Base-by-base conservation (phyloP, 2,797 vertebrate species). In the Bradypodion ventrale region DNA sequence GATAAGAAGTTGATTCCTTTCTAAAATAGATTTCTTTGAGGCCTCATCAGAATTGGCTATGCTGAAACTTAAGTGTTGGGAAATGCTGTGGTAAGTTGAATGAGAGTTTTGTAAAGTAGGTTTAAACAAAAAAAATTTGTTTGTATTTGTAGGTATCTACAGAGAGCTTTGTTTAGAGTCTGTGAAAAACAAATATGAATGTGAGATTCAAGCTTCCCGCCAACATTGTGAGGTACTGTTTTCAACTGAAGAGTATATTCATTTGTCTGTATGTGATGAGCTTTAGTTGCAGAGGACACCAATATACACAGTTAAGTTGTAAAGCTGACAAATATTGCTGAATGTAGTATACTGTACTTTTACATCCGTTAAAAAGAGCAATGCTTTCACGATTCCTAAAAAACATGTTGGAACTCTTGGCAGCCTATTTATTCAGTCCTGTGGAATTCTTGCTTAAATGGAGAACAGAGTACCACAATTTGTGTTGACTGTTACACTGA, bases 181-280 rank as follows among this genome's bases (percentile, higher is more conserved):
- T 3, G 98, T 99, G 93, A 99, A 99, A 96, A 99, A 99, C 95
- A 99, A 99, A 91, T 98, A 99, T 1, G 98, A 99, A 93, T 99
- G 98, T 96, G 98, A 99, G 96, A 98, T 98, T 93, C 98, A 99
- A 96, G 98, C 98, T 75, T 99, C 98, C 70, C 97, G 97, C 87
- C 98, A 99, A 85, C 98, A 99, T 93, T 99, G 98, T 97, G 98
- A 99, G 98, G 98, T 99, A 95, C 94, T 75, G 90, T 83, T 91
- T 69, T 85, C 83, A 75, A 25, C 83, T 23, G 37, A 84, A 88
- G 91, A 70, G 66, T 90, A 56, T 89, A 89, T 86, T 92, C 4
- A 46, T 87, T 60, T 89, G 74, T 75, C 62, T 80, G 88, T 86
- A 87, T 90, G 75, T 81, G 85, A 79, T 91, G 49, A 87, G 8